A percentile compares a stretch with the other conserved stretches of the same genome.
phyloP scores from a whole-genome alignment of 2,797 vertebrate species.

The Setipinna tenuifilis region DNA sequence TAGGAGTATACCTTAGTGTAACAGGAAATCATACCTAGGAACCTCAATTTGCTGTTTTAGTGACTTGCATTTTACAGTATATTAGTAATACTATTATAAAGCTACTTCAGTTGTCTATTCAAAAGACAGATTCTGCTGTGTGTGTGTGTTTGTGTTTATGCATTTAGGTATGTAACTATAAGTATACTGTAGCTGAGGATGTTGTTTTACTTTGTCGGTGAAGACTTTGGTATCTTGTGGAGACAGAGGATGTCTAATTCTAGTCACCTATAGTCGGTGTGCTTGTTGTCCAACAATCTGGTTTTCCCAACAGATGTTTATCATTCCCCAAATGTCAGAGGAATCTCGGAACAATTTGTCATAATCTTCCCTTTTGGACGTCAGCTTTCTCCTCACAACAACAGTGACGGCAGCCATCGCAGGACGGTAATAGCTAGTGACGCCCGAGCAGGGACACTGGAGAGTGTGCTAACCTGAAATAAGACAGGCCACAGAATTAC shows the following conservation, averaged over 20 bases:
- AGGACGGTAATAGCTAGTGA: conserved; percentile 42
- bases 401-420: conserved; percentile 37
- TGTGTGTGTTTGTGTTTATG: conserved; percentile 39
- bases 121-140: conserved; percentile 45
- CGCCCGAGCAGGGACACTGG: conserved; percentile 32
- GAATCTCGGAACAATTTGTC: conserved; percentile 73
- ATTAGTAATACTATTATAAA: neutral
- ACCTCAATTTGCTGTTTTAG: neutral
- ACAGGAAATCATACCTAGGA: neutral
- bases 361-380: conserved; percentile 63
- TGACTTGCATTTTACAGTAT: neutral
- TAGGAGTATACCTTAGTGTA: neutral
- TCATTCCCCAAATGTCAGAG: conserved; percentile 56
- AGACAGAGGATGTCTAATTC: conserved; percentile 21
- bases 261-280: conserved; percentile 4
- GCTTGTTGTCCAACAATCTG: conserved; percentile 16
- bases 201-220: conserved; percentile 36
- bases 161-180: neutral
- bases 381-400: conserved; percentile 42
- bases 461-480: conserved; percentile 40
- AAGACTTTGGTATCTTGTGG: neutral
- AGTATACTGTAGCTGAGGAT: conserved; percentile 43
- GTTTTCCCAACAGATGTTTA: conserved; percentile 66
- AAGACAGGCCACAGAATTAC: conserved; percentile 50
- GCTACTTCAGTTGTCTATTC: neutral